Evolutionary conservation across 2,113 vertebrate species (phyloP).

Genomic region (Benitochromis conjunctus): DNA sequence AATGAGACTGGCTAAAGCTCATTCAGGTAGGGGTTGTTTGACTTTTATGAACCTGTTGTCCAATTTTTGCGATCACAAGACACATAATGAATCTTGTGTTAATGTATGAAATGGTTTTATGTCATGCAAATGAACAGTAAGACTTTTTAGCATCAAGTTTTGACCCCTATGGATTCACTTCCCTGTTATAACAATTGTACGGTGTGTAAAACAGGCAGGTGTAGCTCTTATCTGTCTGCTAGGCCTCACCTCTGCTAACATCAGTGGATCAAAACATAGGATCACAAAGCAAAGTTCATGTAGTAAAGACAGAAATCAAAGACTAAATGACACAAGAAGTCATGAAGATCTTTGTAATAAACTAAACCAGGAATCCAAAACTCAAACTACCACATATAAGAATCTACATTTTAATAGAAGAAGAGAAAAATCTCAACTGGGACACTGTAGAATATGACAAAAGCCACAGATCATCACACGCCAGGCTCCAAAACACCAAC

Average conservation of each 20-base stretch:
- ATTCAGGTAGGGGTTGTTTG: background rate
- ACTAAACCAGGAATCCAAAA: background rate
- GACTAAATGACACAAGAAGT: background rate
- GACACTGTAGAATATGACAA: fast-evolving
- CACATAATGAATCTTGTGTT: background rate
- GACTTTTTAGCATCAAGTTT: background rate
- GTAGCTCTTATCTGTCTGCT: background rate
- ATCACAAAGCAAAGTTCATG: background rate
- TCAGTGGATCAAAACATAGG: background rate
- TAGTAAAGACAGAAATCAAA: background rate
- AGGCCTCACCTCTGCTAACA: background rate
- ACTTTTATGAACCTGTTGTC: background rate
- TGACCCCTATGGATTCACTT: background rate
- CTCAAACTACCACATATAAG: background rate
- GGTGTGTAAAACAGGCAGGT: background rate
- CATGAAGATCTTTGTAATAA: background rate
- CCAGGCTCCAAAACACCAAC: background rate
- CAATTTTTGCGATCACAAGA: background rate
- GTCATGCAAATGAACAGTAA: background rate
- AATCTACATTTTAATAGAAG: background rate
- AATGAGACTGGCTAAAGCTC: background rate
- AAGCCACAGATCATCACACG: background rate
- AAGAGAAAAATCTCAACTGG: background rate
- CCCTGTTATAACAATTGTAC: background rate
- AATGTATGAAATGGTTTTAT: background rate